A percentile compares a stretch with the other conserved stretches of the same genome.
These are phyloP conservation scores for Abrostola triplasia DNA, from an alignment of 2,888 invertebrate species.

Conservation along the genomic window DNA sequence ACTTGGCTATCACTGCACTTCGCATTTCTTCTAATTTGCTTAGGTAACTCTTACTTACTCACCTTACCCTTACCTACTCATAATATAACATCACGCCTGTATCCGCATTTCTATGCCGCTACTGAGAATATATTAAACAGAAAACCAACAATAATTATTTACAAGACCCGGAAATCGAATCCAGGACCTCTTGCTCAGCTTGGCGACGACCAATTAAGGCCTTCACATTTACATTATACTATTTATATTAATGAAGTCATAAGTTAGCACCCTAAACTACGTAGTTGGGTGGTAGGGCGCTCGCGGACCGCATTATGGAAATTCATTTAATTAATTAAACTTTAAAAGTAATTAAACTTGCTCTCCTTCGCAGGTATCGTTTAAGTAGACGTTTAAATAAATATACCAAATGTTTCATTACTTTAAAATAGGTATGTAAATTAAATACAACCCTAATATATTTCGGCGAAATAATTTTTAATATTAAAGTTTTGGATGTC, in stretches of 20 bases:
- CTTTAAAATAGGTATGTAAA: not conserved
- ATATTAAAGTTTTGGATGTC: slow-evolving; percentile 34
- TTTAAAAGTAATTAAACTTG: slow-evolving; percentile 68
- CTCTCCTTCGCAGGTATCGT: slow-evolving; percentile 61
- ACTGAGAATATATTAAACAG: too few relatives aligned
- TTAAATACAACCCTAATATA: slow-evolving; percentile 13
- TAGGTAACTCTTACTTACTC: too few relatives aligned
- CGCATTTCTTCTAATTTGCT: too few relatives aligned
- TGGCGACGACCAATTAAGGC: too few relatives aligned
- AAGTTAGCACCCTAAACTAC: slow-evolving; percentile 45
- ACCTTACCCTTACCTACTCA: too few relatives aligned
- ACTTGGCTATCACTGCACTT: too few relatives aligned
- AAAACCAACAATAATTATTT: not conserved
- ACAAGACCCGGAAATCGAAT: too few relatives aligned
- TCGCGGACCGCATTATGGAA: slow-evolving; percentile 64
- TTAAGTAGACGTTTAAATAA: slow-evolving; percentile 44
- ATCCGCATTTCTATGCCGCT: too few relatives aligned
- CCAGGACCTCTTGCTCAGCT: too few relatives aligned
- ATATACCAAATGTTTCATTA: slow-evolving; percentile 41
- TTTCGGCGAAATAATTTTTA: slow-evolving; percentile 30
- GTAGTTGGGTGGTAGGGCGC: slow-evolving; percentile 18
- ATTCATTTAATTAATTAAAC: slow-evolving; percentile 66
- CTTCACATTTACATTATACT: not conserved
- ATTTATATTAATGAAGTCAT: slow-evolving; percentile 15
- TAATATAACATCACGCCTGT: too few relatives aligned